Evolutionary conservation across 2,888 invertebrate species (phyloP), one percentile per base, ranked within the genome.

Genomic region (Leucophenga montana): DNA sequence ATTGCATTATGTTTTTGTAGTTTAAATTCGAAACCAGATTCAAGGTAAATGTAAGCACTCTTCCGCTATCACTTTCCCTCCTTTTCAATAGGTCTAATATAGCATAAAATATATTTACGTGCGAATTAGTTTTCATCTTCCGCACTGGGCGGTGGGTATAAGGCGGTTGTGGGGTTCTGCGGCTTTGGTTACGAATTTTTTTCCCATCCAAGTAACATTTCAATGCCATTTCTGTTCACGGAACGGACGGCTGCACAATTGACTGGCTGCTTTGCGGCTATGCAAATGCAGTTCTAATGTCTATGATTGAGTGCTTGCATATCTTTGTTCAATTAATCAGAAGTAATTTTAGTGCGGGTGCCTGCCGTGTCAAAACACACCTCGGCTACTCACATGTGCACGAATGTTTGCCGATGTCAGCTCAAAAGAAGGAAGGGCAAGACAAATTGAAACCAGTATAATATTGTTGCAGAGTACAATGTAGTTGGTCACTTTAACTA

Each of bases 21-120:
- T 68, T 69, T 66, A 59, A 70, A 70, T 70, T 50, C 16, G 61
- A 70, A 70, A 66, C 69, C 50, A 11, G 50, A 27, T 59, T 66
- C 66, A 70, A 70, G 69, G 69, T 66, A 61, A 70, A 27, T 18
- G 16, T n/a, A 31, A 57, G 9, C 33, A 11, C 39, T 39, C 8
- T 39, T 13, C 3, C 50, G n/a, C n/a, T 13, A 16, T 50, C 18
- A 3, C 16, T 50, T n/a, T 50, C 13, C 16, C 13, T 16, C 1
- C 18, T 50, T 6, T n/a, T 50, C 16, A 11, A 39, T 39, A 3
- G 39, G 8, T 1, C 9, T 5, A 13, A n/a, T 50, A 13, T 16
- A n/a, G 16, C 50, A 50, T 16, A 16, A 50, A 50, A 50, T 50
- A 6, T n/a, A 50, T 50, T 50, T 14, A 59, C 33, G 33, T 18